Evolutionary conservation across 2,113 vertebrate genomes (phyloP).

Genomic region (Bolborhynchus lineola): DNA sequence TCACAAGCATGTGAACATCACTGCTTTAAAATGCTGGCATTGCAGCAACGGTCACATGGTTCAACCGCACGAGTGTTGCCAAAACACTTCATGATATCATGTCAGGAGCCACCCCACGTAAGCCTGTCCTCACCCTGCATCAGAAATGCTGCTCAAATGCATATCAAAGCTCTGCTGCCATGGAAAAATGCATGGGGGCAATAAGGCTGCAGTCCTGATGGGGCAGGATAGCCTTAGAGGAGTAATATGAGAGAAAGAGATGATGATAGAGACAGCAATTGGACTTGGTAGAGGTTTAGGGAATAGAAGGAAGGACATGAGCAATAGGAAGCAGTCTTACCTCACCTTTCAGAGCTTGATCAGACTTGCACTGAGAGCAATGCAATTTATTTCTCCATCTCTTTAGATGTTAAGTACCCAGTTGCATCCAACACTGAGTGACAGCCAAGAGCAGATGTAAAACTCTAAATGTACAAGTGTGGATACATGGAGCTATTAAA

Average conservation of each 20-base stretch:
- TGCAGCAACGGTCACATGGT: background rate
- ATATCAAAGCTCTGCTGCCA: background rate
- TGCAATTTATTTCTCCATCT: background rate
- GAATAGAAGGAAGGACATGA: background rate
- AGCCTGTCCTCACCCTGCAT: background rate
- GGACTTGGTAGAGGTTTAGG: background rate
- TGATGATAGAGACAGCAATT: background rate
- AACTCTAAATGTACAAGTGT: background rate
- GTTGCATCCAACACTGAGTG: background rate
- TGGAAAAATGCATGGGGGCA: fast-evolving
- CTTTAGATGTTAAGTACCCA: background rate
- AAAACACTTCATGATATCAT: background rate
- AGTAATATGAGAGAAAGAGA: fast-evolving
- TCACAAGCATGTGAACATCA: background rate
- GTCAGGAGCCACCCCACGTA: background rate
- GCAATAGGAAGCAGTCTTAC: constrained; percentile 32
- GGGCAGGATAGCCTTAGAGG: background rate
- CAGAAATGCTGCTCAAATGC: background rate
- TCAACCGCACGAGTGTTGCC: background rate
- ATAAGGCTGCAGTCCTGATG: background rate
- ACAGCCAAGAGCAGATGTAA: background rate
- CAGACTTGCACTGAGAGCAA: background rate
- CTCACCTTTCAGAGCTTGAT: constrained; percentile 41
- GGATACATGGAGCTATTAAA: fast-evolving
- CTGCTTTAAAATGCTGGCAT: background rate